A percentile compares a stretch with the other conserved stretches of the same genome.
Conservation (phyloP, 2,797 vertebrate species). For the Phrynocephalus vlangalii region DNA sequence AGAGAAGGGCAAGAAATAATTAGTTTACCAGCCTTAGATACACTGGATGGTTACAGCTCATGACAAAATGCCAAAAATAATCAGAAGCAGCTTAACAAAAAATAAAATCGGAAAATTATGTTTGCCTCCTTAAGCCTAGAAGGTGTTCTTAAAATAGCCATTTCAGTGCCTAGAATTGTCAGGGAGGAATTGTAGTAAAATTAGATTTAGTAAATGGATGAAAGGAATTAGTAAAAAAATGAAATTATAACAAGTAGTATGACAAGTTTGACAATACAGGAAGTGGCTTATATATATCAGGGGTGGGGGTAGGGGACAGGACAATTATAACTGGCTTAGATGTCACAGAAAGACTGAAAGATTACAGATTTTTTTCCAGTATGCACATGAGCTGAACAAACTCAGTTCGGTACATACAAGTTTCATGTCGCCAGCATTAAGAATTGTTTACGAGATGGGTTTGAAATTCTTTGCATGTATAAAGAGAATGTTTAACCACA, state of each 20-base stretch:
- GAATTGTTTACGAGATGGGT: neutral
- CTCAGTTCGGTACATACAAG: neutral
- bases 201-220: constrained; percentile 41
- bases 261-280: constrained; percentile 20
- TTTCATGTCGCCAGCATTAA: neutral
- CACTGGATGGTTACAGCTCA: constrained; percentile 42
- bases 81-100: constrained; percentile 43
- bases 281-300: neutral
- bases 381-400: constrained; percentile 17
- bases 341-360: constrained; percentile 11
- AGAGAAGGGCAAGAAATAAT: constrained; percentile 64
- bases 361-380: constrained; percentile 16
- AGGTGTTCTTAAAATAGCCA: constrained; percentile 28
- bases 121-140: constrained; percentile 46
- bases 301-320: neutral
- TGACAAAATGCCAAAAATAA: constrained; percentile 61
- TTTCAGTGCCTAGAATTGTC: constrained; percentile 42
- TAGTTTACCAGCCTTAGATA: constrained; percentile 60
- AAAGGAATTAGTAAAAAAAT: constrained; percentile 12
- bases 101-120: constrained; percentile 41
- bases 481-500: neutral
- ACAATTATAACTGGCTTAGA: constrained; percentile 7
- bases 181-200: constrained; percentile 41
- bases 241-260: constrained; percentile 26
- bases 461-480: constrained; percentile 23